Percentiles rank a stretch among this genome's conserved stretches.
Conservation (phyloP, 2,797 vertebrate species). For the Monodelphis domestica region DNA sequence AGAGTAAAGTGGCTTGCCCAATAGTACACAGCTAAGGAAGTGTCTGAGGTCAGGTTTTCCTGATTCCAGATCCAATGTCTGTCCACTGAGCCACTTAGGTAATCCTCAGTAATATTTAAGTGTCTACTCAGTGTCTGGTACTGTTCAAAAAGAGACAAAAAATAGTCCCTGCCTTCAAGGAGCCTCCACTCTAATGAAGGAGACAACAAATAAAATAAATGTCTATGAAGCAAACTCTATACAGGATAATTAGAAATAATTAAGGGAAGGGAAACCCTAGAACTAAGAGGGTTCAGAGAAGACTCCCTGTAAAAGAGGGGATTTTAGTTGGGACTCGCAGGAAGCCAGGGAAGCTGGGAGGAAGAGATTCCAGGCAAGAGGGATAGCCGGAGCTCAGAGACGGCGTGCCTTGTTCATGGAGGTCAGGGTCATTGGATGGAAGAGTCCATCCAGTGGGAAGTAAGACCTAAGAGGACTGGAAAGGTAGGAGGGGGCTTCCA, state of each 20-base stretch:
- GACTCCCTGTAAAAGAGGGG: not conserved
- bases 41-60: too few species aligned
- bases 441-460: not conserved
- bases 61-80: too few species aligned
- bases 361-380: not conserved
- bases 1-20: too few species aligned
- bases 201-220: not conserved
- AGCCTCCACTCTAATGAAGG: not conserved
- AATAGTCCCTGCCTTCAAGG: not conserved
- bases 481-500: not conserved
- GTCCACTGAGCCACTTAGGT: too few species aligned
- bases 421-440: not conserved
- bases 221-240: not conserved
- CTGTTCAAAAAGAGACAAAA: not conserved
- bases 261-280: not conserved
- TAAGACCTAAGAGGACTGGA: not conserved
- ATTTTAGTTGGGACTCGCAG: not conserved
- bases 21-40: too few species aligned
- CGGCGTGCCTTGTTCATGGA: not conserved
- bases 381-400: not conserved
- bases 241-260: not conserved
- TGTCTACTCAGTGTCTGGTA: not conserved
- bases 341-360: not conserved
- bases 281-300: not conserved
- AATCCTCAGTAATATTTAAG: not conserved